phyloP scores from a whole-genome alignment of 1,140 invertebrate genomes.

The Meloidogyne floridensis region DNA sequence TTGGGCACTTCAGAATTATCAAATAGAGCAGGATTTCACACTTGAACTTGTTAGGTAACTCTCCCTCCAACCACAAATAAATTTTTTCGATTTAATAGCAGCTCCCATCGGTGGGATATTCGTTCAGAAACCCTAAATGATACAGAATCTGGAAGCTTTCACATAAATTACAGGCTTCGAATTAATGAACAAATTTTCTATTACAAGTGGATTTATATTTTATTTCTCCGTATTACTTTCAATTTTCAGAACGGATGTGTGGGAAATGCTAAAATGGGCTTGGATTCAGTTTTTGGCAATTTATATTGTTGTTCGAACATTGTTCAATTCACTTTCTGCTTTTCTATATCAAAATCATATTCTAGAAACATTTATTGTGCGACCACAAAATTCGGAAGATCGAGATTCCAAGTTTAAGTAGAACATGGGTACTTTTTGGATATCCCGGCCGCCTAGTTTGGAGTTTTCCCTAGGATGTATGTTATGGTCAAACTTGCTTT shows the following conservation, averaged over 20 bases:
- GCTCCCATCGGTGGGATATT: neutral
- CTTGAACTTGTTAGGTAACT: neutral
- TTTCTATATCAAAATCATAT: constrained; percentile 48
- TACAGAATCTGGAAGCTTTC: neutral
- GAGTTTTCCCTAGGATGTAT: too few species aligned
- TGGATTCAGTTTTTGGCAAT: constrained; percentile 43
- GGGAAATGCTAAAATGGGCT: constrained; percentile 48
- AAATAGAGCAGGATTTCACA: constrained; percentile 19
- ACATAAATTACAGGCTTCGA: constrained; percentile 31
- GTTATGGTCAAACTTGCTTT: too few species aligned
- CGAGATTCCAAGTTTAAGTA: neutral
- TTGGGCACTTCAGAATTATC: constrained; percentile 16
- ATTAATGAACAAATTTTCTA: constrained; percentile 34
- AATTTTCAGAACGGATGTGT: constrained; percentile 35
- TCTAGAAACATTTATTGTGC: constrained; percentile 33
- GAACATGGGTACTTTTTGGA: neutral
- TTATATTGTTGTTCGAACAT: constrained; percentile 31
- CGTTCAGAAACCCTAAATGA: neutral
- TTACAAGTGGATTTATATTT: constrained; percentile 5
- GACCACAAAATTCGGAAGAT: constrained; percentile 1
- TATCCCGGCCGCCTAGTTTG: too few species aligned
- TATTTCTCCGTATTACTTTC: neutral
- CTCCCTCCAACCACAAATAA: neutral
- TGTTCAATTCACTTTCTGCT: constrained; percentile 32
- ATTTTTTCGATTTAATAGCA: neutral